These are phyloP conservation scores for Eumeta japonica DNA, from an alignment of 1,140 invertebrate genomes.

Conservation along the genomic window DNA sequence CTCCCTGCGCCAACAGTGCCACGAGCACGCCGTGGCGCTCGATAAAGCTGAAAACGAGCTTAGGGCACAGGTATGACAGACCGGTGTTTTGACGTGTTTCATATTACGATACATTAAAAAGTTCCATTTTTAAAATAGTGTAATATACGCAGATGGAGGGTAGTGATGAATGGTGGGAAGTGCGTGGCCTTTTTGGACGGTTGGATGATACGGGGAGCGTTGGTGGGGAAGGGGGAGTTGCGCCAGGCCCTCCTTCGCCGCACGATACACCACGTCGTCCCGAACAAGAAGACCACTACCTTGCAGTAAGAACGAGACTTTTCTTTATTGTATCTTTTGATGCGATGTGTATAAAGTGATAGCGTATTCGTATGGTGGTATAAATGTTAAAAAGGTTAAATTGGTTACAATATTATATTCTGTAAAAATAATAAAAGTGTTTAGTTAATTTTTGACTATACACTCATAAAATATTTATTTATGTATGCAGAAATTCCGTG, in stretches of 20 bases:
- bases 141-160: conserved; percentile 41
- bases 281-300: conserved; percentile 45
- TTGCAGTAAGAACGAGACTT: conserved; percentile 24
- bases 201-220: too few relatives aligned
- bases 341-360: too few relatives aligned
- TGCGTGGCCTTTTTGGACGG: conserved; percentile 26
- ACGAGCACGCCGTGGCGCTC: conserved; percentile 94
- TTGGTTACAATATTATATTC: too few relatives aligned
- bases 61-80: conserved; percentile 73
- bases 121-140: too few relatives aligned
- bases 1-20: conserved; percentile 81
- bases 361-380: too few relatives aligned
- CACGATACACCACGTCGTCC: conserved; percentile 12
- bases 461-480: too few relatives aligned
- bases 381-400: too few relatives aligned
- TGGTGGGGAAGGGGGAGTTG: too few relatives aligned
- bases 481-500: conserved; percentile 90
- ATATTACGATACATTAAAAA: too few relatives aligned
- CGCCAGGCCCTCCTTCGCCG: conserved; percentile 7
- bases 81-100: background rate
- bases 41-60: conserved; percentile 90
- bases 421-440: too few relatives aligned
- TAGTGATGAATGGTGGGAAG: conserved; percentile 24
- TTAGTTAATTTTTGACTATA: too few relatives aligned
- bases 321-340: too few relatives aligned